Conservation (phyloP, 2,113 vertebrate species). For the Baryphthengus martii region DNA sequence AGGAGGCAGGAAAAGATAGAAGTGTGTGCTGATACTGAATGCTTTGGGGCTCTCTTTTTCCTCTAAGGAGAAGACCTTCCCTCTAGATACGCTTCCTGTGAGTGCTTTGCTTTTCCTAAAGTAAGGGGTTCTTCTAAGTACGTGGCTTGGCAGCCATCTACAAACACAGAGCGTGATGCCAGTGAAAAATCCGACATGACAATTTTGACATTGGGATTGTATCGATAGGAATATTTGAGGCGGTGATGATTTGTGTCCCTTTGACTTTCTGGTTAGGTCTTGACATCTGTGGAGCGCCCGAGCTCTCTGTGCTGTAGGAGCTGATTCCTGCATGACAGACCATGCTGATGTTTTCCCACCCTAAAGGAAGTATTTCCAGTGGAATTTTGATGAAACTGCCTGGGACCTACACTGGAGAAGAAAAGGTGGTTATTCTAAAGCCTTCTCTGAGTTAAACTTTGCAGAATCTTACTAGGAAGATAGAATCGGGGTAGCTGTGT, state of each 20-base stretch:
- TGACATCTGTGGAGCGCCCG: neutral
- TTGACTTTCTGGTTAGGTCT: neutral
- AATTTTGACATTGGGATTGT: neutral
- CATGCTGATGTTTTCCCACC: conserved; percentile 38
- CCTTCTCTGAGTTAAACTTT: neutral
- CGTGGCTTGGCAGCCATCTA: neutral
- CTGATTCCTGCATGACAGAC: neutral
- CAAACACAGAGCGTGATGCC: neutral
- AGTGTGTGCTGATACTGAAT: neutral
- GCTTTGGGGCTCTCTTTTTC: neutral
- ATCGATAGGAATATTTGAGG: neutral
- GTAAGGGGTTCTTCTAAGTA: neutral
- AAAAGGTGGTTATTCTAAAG: neutral
- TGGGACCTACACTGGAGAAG: neutral
- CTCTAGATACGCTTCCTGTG: neutral
- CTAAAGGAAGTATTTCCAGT: conserved; percentile 29
- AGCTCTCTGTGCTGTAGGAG: neutral
- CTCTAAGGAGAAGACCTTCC: neutral
- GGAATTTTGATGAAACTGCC: conserved; percentile 45
- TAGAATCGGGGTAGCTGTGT: neutral
- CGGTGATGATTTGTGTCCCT: neutral
- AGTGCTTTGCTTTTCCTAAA: neutral
- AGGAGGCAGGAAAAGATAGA: neutral
- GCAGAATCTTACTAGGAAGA: neutral
- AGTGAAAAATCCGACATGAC: neutral